A percentile compares a stretch with the other conserved stretches of the same genome.
Evolutionary conservation across 2,797 vertebrate species (phyloP).

Genomic region (Paratrypauchen microcephalus): DNA sequence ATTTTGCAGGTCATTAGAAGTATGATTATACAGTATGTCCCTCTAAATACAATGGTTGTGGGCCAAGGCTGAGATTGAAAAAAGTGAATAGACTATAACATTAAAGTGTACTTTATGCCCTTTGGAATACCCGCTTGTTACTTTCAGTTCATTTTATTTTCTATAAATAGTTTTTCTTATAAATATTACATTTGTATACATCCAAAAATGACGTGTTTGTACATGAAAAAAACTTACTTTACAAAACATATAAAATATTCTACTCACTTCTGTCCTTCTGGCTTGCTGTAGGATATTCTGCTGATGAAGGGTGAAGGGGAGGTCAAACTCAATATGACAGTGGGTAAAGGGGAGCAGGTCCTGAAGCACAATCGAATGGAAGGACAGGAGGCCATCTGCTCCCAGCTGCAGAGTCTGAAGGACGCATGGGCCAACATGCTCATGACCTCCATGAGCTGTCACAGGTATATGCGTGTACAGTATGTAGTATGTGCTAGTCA

Average conservation of each 20-base stretch:
- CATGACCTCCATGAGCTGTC: slow-evolving; percentile 83
- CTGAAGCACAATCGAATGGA: slow-evolving; percentile 85
- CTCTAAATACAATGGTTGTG: too few species aligned
- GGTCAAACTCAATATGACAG: slow-evolving; percentile 94
- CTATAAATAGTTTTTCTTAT: too few species aligned
- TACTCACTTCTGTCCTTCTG: neutral
- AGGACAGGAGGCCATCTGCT: slow-evolving; percentile 85
- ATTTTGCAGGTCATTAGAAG: too few species aligned
- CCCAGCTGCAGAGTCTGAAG: slow-evolving; percentile 85
- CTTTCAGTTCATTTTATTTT: too few species aligned
- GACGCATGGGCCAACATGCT: slow-evolving; percentile 87
- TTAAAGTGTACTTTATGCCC: too few species aligned
- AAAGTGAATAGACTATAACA: too few species aligned
- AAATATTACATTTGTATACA: too few species aligned
- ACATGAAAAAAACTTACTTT: too few species aligned
- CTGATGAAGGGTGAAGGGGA: slow-evolving; percentile 96
- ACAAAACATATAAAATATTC: neutral
- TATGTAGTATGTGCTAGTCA: neutral
- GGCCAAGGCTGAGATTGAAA: too few species aligned
- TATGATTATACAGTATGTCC: too few species aligned
- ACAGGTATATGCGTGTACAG: slow-evolving; percentile 79
- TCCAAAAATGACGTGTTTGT: too few species aligned
- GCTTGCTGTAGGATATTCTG: slow-evolving; percentile 84
- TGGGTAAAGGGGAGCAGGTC: slow-evolving; percentile 94
- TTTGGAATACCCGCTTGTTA: too few species aligned